Percentiles rank a stretch among this genome's conserved stretches.
phyloP scores from a whole-genome alignment of 2,888 invertebrate genomes.

The Ceraclea dissimilis region DNA sequence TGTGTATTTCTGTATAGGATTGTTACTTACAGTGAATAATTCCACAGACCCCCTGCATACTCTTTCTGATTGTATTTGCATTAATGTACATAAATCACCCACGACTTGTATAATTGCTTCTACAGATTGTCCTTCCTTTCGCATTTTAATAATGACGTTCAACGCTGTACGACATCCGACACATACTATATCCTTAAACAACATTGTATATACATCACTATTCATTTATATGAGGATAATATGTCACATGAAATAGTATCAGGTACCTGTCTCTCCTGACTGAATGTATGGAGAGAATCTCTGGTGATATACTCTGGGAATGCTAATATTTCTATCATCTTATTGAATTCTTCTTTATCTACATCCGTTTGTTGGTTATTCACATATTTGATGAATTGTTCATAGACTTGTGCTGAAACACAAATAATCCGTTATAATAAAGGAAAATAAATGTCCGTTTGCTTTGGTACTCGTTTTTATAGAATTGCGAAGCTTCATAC shows the following conservation, averaged over 20 bases:
- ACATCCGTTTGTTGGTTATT: constrained; percentile 13
- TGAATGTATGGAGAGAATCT: constrained; percentile 11
- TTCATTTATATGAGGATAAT: no score
- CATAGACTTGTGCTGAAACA: constrained; percentile 8
- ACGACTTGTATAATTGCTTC: not conserved
- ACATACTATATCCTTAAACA: constrained; percentile 10
- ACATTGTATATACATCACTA: not conserved
- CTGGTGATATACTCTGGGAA: constrained; percentile 20
- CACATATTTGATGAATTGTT: constrained; percentile 20
- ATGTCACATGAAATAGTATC: not conserved
- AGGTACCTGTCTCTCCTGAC: constrained; percentile 13
- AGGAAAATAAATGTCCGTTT: no score
- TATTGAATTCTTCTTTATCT: constrained; percentile 19
- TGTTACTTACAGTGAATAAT: not conserved
- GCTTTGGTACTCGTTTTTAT: no score
- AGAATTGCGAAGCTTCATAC: no score
- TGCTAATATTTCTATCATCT: constrained; percentile 17
- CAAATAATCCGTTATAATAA: not conserved
- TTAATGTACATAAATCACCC: not conserved
- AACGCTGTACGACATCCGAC: constrained; percentile 30
- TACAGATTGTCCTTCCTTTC: constrained; percentile 1
- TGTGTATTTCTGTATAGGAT: no score
- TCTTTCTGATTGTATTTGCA: not conserved
- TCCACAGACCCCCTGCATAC: not conserved
- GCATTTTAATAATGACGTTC: not conserved